Conservation (phyloP, 2,888 invertebrate genomes). For the Diaprepes abbreviatus region DNA sequence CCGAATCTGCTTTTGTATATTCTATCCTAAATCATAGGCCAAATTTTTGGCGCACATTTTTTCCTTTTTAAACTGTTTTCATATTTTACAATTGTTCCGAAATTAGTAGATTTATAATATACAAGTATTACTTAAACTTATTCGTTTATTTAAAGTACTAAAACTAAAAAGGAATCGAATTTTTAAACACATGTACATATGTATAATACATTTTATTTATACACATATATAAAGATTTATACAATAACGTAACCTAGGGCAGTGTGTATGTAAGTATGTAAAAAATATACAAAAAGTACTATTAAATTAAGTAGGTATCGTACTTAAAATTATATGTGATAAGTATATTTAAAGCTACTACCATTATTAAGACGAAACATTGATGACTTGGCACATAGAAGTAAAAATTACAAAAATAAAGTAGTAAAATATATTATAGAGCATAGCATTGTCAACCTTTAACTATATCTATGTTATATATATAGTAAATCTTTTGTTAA, state of each 20-base stretch:
- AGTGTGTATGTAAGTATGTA: conserved; percentile 45
- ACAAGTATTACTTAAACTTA: no score
- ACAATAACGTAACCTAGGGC: conserved; percentile 28
- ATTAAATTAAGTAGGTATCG: conserved; percentile 37
- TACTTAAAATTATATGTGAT: conserved; percentile 14
- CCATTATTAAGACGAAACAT: background rate
- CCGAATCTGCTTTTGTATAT: no score
- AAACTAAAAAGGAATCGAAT: no score
- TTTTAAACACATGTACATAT: no score
- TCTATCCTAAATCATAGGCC: no score
- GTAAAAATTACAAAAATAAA: conserved; percentile 22
- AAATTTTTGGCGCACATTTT: no score
- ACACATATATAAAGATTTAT: background rate
- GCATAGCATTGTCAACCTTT: background rate
- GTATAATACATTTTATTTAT: no score
- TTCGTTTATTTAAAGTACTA: no score
- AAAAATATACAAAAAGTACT: conserved; percentile 38
- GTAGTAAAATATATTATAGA: conserved; percentile 10
- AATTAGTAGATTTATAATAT: no score
- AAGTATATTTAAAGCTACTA: conserved; percentile 31
- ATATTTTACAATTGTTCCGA: no score
- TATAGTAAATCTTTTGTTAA: conserved; percentile 10
- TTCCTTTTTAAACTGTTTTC: no score
- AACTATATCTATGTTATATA: no score
- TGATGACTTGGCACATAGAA: conserved; percentile 2